These are phyloP conservation scores for Amblyraja radiata DNA, from an alignment of 2,797 vertebrate species.

Conservation along the genomic window DNA sequence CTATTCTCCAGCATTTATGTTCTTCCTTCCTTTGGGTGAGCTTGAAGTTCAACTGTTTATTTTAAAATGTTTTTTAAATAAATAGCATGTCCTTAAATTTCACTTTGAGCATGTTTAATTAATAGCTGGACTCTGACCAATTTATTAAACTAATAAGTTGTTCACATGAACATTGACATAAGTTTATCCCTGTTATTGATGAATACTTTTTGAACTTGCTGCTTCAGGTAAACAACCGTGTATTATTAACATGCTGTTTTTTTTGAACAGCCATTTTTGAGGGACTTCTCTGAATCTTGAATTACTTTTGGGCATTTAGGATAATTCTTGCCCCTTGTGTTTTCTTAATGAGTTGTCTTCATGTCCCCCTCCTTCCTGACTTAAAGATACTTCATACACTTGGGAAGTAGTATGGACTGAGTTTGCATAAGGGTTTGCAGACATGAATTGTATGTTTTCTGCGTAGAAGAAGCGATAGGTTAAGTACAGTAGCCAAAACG, in stretches of 20 bases:
- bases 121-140: background rate
- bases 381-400: background rate
- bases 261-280: background rate
- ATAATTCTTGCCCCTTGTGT: background rate
- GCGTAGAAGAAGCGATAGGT: background rate
- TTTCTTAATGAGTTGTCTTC: background rate
- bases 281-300: background rate
- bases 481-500: background rate
- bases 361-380: background rate
- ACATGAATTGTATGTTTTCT: background rate
- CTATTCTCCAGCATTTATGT: background rate
- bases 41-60: background rate
- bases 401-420: background rate
- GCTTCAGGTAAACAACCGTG: background rate
- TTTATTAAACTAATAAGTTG: background rate
- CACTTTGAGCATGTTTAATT: background rate
- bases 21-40: background rate
- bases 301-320: background rate
- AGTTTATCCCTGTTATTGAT: background rate
- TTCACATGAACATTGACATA: background rate
- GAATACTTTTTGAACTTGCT: background rate
- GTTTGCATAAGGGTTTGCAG: background rate
- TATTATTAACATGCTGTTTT: background rate
- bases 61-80: background rate
- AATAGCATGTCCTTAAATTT: background rate